These are phyloP conservation scores for Xestoiulus laeticollis DNA, from an alignment of 2,888 invertebrate genomes.

Conservation along the genomic window DNA sequence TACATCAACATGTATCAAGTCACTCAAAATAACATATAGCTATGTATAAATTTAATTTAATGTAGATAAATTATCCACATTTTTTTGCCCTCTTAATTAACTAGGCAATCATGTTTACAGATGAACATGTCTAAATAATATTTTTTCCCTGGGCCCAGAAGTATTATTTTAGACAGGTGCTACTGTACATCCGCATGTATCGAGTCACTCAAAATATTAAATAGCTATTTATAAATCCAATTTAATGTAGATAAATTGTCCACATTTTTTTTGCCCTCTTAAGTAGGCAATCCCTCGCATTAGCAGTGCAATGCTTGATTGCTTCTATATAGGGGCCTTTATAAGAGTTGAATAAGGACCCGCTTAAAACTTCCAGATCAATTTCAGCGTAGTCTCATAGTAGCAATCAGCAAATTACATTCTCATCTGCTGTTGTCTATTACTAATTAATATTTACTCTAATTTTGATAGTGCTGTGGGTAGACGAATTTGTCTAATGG, in stretches of 20 bases:
- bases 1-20: too few relatives aligned
- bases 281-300: not conserved
- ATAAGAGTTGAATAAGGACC: not conserved
- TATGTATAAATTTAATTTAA: too few relatives aligned
- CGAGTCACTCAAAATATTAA: too few relatives aligned
- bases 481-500: slow-evolving; percentile 2
- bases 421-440: slow-evolving; percentile 8
- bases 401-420: not conserved
- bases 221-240: too few relatives aligned
- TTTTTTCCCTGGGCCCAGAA: too few relatives aligned
- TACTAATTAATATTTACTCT: slow-evolving; percentile 31
- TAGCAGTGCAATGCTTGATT: not conserved
- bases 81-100: too few relatives aligned
- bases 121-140: too few relatives aligned
- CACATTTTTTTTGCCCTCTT: not conserved
- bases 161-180: too few relatives aligned
- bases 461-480: not conserved
- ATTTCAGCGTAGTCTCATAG: not conserved
- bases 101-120: too few relatives aligned
- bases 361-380: not conserved
- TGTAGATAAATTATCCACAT: too few relatives aligned
- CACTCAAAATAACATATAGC: too few relatives aligned
- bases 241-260: not conserved
- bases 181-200: too few relatives aligned
- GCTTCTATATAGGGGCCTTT: not conserved